These are phyloP conservation scores for Eulemur mongoz DNA, from an alignment of 2,797 vertebrate species.

Conservation along the genomic window DNA sequence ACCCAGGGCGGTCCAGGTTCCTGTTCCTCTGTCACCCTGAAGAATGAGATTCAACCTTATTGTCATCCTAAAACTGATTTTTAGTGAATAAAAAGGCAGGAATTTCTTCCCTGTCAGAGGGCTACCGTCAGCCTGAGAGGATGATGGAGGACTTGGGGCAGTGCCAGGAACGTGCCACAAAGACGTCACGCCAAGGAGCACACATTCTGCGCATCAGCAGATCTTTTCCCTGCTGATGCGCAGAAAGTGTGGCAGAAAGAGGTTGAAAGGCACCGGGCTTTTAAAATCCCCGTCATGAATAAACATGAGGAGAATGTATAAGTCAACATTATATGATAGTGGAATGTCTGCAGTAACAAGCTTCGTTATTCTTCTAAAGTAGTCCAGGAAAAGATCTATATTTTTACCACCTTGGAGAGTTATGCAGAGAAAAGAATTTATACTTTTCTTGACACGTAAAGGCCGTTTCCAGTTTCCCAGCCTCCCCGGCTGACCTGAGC, in stretches of 20 bases:
- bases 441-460: neutral
- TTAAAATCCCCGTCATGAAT: neutral
- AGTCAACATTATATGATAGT: neutral
- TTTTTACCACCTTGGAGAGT: conserved; percentile 27
- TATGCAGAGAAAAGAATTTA: neutral
- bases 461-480: neutral
- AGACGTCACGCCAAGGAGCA: neutral
- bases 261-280: neutral
- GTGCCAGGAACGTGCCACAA: neutral
- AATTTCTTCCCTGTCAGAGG: neutral
- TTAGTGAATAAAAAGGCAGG: neutral
- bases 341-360: neutral
- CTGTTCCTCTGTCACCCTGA: neutral
- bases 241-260: no score
- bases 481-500: neutral
- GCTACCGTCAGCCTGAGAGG: neutral
- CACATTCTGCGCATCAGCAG: neutral
- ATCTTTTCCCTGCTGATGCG: neutral
- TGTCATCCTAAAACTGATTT: neutral
- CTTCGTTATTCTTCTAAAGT: neutral
- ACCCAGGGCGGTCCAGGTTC: neutral
- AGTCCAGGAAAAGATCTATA: neutral
- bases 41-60: neutral
- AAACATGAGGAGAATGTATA: neutral
- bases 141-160: neutral